Conservation (phyloP, 2,888 invertebrate species). For the Chalcosyrphus nemorum region DNA sequence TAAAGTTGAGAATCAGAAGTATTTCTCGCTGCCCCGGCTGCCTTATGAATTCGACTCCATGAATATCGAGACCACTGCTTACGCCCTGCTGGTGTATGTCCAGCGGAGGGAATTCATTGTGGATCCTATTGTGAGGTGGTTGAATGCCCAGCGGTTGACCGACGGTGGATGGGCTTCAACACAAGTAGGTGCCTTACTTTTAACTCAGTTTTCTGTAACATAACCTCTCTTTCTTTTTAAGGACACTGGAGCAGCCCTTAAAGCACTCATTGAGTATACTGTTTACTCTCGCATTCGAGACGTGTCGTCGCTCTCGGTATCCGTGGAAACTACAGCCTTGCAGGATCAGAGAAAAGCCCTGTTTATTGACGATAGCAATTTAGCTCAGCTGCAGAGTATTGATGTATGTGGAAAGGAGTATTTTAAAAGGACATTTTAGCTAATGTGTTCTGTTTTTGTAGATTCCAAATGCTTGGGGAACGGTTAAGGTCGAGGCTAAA, state of each 20-base stretch:
- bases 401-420: constrained; percentile 83
- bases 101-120: constrained; percentile 89
- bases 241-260: constrained; percentile 92
- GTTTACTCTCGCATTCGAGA: constrained; percentile 90
- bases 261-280: constrained; percentile 93
- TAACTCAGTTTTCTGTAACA: neutral
- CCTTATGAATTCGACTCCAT: constrained; percentile 93
- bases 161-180: constrained; percentile 93
- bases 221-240: constrained; percentile 81
- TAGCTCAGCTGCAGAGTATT: constrained; percentile 88
- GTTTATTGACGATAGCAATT: constrained; percentile 87
- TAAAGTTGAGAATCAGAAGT: constrained; percentile 93
- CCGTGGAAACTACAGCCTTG: constrained; percentile 90
- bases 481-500: constrained; percentile 92
- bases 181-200: constrained; percentile 83
- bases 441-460: constrained; percentile 77
- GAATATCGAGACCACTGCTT: constrained; percentile 94
- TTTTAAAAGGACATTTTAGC: neutral
- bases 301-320: constrained; percentile 88
- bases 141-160: constrained; percentile 90
- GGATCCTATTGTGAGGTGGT: constrained; percentile 92
- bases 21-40: constrained; percentile 91
- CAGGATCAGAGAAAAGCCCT: constrained; percentile 85
- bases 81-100: constrained; percentile 92
- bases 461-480: constrained; percentile 95